A percentile compares a stretch with the other conserved stretches of the same genome.
Conservation (phyloP, 2,797 vertebrate genomes). For the Lindbergichthys nudifrons region DNA sequence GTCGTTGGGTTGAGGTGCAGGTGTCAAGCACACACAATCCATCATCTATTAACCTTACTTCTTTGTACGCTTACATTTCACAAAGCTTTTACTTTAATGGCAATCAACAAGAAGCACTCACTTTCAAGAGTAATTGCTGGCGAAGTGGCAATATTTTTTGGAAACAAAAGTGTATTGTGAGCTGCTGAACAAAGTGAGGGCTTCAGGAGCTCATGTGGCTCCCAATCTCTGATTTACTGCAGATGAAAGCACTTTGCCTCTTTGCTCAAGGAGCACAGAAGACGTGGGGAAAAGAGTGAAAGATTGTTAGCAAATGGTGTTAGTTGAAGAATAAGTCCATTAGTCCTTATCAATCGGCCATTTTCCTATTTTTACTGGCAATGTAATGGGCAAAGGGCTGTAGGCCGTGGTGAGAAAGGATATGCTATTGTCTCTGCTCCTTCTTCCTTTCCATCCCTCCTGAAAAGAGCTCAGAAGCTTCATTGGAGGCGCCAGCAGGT, state of each 20-base stretch:
- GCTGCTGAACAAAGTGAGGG: slow-evolving; percentile 50
- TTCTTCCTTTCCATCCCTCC: slow-evolving; percentile 39
- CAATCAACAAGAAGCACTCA: slow-evolving; percentile 41
- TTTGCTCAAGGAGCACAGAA: slow-evolving; percentile 36
- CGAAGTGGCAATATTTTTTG: slow-evolving; percentile 41
- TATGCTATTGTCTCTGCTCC: slow-evolving; percentile 81
- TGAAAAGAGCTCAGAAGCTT: slow-evolving; percentile 70
- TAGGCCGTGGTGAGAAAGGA: slow-evolving; percentile 66
- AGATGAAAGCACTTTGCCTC: slow-evolving; percentile 76
- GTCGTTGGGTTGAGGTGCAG: slow-evolving; percentile 49
- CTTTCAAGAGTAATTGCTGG: slow-evolving; percentile 47
- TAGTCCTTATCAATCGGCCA: slow-evolving; percentile 89
- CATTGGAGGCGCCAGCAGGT: slow-evolving; percentile 65
- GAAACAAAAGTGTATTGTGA: slow-evolving; percentile 83
- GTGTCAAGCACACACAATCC: slow-evolving; percentile 45
- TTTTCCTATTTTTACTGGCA: slow-evolving; percentile 82
- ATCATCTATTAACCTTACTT: slow-evolving; percentile 37
- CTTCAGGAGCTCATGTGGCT: slow-evolving; percentile 59
- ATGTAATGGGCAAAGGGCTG: slow-evolving; percentile 77
- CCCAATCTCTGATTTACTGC: slow-evolving; percentile 85
- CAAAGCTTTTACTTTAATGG: slow-evolving; percentile 36
- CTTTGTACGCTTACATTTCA: slow-evolving; percentile 38
- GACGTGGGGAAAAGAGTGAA: slow-evolving; percentile 31
- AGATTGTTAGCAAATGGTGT: slow-evolving; percentile 78
- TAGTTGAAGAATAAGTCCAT: slow-evolving; percentile 89